phyloP scores from a whole-genome alignment of 2,888 invertebrate species.

The Agrochola lychnidis region DNA sequence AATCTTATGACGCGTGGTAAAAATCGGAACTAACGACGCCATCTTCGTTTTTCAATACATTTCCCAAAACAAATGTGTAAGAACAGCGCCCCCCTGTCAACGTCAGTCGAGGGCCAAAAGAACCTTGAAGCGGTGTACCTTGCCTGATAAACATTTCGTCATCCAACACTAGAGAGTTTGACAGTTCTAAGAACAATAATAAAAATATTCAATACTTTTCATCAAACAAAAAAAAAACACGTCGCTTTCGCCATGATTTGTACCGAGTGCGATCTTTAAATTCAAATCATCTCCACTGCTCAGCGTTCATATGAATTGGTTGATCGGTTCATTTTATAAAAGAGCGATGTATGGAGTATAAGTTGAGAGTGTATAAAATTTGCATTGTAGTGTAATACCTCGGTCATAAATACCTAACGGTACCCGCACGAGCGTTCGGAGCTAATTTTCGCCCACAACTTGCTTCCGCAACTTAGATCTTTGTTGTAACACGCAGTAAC shows the following conservation, averaged over 20 bases:
- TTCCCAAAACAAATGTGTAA: not conserved
- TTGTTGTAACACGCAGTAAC: conserved; percentile 21
- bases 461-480: conserved; percentile 39
- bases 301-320: conserved; percentile 5
- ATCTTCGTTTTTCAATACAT: not conserved
- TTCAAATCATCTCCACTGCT: conserved; percentile 46
- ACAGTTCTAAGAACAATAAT: conserved; percentile 18
- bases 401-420: conserved; percentile 69
- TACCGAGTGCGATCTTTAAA: conserved; percentile 8
- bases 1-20: not conserved
- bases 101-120: too few relatives aligned
- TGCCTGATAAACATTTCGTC: not conserved
- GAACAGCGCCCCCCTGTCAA: not conserved
- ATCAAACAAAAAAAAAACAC: conserved; percentile 5
- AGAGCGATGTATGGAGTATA: conserved; percentile 55
- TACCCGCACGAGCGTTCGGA: conserved; percentile 51
- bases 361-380: conserved; percentile 39
- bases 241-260: conserved; percentile 25
- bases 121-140: not conserved
- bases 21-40: not conserved
- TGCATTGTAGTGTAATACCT: conserved; percentile 51
- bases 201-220: conserved; percentile 35
- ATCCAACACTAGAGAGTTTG: not conserved
- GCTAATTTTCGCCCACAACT: conserved; percentile 46
- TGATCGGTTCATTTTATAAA: conserved; percentile 19